Evolutionary conservation across 2,797 vertebrate species (phyloP).

Genomic region (Pyrrhura leucotis): DNA sequence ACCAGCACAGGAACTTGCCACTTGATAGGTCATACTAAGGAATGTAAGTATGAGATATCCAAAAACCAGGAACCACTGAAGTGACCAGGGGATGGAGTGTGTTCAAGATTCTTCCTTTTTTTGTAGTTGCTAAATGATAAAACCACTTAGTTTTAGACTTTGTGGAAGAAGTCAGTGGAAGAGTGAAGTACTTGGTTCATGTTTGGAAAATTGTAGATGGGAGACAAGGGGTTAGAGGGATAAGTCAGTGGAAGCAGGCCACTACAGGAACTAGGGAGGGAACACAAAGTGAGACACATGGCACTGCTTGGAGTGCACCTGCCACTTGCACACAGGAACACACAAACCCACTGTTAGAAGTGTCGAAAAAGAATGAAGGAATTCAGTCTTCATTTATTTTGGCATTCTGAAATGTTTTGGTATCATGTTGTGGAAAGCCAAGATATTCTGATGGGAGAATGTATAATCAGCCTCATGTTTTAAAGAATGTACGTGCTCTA

Average conservation of each 20-base stretch:
- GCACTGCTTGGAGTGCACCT: not conserved
- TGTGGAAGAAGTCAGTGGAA: not conserved
- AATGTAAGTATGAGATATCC: not conserved
- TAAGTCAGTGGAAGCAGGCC: not conserved
- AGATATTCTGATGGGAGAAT: not conserved
- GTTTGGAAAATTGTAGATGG: not conserved
- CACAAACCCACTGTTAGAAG: not conserved
- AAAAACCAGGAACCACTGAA: not conserved
- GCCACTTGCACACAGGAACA: not conserved
- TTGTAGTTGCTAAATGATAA: not conserved
- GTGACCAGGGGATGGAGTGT: not conserved
- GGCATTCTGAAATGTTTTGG: not conserved
- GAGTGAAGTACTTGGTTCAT: not conserved
- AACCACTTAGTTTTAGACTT: not conserved
- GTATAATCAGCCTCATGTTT: not conserved
- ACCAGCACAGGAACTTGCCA: not conserved
- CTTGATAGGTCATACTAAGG: not conserved
- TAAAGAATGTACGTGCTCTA: not conserved
- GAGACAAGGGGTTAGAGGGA: not conserved
- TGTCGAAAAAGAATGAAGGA: not conserved
- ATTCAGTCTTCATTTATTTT: constrained; percentile 1
- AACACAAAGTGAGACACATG: not conserved
- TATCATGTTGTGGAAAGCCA: not conserved
- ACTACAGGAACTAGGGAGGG: not conserved
- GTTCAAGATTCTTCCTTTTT: not conserved